phyloP scores from a whole-genome alignment of 1,140 invertebrate species.

The Galendromus occidentalis region DNA sequence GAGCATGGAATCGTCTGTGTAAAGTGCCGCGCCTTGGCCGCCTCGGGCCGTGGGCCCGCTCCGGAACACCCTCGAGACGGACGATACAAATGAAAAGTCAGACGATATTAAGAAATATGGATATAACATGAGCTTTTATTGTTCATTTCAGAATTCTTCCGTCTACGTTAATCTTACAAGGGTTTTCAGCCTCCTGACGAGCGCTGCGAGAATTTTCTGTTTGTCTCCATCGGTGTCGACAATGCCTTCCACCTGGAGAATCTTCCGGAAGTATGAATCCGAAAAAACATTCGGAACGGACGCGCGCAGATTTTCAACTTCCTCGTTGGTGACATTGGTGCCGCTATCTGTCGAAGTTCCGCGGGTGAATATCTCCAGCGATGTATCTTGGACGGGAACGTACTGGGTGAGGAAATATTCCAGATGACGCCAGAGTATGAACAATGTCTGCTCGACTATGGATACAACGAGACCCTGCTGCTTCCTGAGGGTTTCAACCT shows the following conservation, averaged over 20 bases:
- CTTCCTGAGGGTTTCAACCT: not conserved
- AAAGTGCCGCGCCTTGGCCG: no score
- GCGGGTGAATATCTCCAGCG: not conserved
- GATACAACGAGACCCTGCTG: not conserved
- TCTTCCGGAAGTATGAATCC: not conserved
- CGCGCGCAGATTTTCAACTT: not conserved
- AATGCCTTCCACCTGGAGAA: not conserved
- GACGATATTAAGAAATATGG: no score
- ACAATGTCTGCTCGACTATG: not conserved
- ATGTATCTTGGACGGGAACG: not conserved
- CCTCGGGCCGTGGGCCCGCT: no score
- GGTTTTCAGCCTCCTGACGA: not conserved
- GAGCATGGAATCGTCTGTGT: no score
- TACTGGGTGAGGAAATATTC: not conserved
- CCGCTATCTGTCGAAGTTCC: not conserved
- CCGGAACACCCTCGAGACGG: no score
- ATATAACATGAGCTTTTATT: no score
- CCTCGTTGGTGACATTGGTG: not conserved
- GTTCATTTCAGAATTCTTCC: no score
- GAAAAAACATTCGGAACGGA: not conserved
- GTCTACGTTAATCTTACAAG: no score
- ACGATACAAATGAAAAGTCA: no score
- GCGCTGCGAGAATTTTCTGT: not conserved
- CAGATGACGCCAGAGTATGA: slow-evolving; percentile 1
- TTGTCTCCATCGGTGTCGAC: not conserved